Percentiles rank a stretch among this genome's conserved stretches.
Conservation (phyloP, 2,797 vertebrate species). For the Schizopygopsis pylzovi region DNA sequence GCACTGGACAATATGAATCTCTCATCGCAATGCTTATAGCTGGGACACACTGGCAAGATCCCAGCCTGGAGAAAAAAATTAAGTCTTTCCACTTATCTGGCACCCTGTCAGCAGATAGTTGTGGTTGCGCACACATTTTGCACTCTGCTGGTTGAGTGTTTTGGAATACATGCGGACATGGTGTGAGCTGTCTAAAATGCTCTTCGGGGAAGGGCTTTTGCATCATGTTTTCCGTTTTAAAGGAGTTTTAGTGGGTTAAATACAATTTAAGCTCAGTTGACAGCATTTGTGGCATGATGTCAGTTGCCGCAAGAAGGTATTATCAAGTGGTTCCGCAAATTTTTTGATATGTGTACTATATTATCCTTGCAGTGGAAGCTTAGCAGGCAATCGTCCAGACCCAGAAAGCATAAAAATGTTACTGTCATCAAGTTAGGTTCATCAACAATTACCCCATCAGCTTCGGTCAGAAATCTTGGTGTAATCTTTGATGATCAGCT, state of each 20-base stretch:
- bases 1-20: conserved; percentile 72
- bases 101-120: conserved; percentile 67
- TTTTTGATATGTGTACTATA: not conserved
- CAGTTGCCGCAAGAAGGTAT: not conserved
- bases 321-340: not conserved
- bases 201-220: conserved; percentile 5
- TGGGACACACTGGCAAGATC: conserved; percentile 72
- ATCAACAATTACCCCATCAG: no score
- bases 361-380: not conserved
- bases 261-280: conserved; percentile 3
- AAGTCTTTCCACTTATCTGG: conserved; percentile 74
- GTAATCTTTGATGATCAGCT: no score
- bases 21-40: conserved; percentile 75
- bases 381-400: not conserved
- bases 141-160: conserved; percentile 29
- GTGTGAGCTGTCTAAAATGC: not conserved
- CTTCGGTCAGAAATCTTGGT: no score
- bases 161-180: conserved; percentile 10
- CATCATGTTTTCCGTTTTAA: conserved; percentile 17
- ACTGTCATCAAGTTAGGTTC: no score
- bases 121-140: conserved; percentile 54
- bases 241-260: conserved; percentile 4
- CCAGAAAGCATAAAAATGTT: not conserved
- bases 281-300: conserved; percentile 2
- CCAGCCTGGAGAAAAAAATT: conserved; percentile 74